A percentile compares a stretch with the other conserved stretches of the same genome.
Conservation (phyloP, 2,888 invertebrate species). For the Micoletzkya japonica region DNA sequence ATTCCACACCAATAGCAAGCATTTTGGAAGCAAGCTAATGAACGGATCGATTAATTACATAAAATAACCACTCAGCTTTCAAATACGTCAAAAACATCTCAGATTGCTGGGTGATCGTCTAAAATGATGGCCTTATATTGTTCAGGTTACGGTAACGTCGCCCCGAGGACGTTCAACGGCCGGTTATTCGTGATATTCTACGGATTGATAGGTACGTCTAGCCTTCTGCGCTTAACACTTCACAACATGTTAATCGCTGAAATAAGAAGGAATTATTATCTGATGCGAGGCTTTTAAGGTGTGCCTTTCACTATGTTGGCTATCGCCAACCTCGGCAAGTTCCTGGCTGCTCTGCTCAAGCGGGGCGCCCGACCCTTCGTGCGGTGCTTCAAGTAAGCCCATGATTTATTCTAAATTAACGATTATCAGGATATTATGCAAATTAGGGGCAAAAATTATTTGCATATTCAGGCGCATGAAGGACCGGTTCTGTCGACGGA, state of each 20-base stretch:
- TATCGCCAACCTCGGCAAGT: constrained; percentile 60
- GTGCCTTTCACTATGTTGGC: constrained; percentile 61
- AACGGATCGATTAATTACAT: neutral
- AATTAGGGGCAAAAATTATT: neutral
- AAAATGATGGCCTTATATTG: neutral
- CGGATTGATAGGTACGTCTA: constrained; percentile 47
- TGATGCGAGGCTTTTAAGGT: neutral
- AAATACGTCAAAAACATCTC: neutral
- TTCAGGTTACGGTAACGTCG: constrained; percentile 60
- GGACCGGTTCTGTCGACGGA: constrained; percentile 19
- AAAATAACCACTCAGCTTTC: neutral
- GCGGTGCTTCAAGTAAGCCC: constrained; percentile 25
- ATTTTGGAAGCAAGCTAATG: neutral
- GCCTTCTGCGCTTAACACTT: neutral
- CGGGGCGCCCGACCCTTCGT: constrained; percentile 48
- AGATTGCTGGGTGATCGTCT: neutral
- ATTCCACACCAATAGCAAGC: neutral
- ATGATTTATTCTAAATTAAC: neutral
- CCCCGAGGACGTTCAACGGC: constrained; percentile 52
- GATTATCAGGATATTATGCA: neutral
- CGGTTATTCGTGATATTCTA: constrained; percentile 58
- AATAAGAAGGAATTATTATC: neutral
- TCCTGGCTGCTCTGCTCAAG: constrained; percentile 54
- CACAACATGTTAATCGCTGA: no score
- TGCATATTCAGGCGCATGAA: constrained; percentile 16